Percentiles rank a stretch among this genome's conserved stretches.
phyloP scores from a whole-genome alignment of 2,113 vertebrate species.

The Atlantisia rogersi region DNA sequence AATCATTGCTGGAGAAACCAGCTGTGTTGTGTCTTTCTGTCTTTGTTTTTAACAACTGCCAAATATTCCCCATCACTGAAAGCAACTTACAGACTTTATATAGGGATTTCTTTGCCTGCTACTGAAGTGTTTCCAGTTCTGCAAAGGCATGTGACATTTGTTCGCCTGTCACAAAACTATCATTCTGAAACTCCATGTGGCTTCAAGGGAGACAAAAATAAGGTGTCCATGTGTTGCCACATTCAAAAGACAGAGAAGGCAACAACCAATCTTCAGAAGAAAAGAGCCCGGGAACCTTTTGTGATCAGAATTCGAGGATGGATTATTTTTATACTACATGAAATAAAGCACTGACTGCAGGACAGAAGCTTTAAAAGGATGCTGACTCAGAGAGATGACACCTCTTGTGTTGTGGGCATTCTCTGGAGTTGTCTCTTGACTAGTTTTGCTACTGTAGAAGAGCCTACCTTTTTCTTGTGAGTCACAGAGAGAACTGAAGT shows the following conservation, averaged over 20 bases:
- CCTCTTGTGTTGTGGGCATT: neutral
- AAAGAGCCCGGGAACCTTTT: neutral
- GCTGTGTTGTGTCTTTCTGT: neutral
- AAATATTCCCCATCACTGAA: neutral
- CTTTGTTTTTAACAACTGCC: neutral
- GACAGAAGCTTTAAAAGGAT: neutral
- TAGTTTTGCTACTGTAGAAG: neutral
- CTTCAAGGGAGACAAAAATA: neutral
- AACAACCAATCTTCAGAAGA: neutral
- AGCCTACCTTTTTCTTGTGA: neutral
- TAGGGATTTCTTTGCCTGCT: neutral
- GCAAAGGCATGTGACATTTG: neutral
- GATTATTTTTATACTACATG: neutral
- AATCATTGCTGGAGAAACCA: conserved; percentile 1
- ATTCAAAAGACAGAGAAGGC: neutral
- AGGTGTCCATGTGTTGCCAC: neutral
- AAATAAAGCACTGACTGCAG: neutral
- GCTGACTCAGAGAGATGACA: neutral
- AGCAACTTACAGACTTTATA: neutral
- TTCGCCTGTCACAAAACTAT: neutral
- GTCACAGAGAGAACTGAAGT: neutral
- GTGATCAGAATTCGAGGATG: neutral
- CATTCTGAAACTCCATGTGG: neutral
- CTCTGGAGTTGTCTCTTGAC: neutral
- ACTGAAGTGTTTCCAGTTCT: neutral